Base-by-base conservation (phyloP, 2,113 vertebrate genomes). In the Lota lota region DNA sequence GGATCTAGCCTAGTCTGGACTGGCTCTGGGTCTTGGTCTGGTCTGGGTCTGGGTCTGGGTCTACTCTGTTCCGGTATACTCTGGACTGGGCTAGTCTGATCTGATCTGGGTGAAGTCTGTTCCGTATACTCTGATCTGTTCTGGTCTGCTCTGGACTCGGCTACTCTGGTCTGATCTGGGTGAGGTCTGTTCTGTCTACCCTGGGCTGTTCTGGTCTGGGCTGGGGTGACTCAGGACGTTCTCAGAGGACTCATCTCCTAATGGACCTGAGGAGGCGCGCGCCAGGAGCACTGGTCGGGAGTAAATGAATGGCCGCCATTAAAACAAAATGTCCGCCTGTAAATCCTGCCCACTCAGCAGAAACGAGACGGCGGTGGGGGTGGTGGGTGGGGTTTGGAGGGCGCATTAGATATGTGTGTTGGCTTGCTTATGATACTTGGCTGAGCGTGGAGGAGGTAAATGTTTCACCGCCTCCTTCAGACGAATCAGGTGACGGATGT, bases 271-370 rank as follows among this genome's bases (percentile, higher is more conserved):
- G 72, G 15, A 21, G 74, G 67, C 22, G 22, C 62, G 72, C 83
- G 89, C 87, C 85, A 88, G n/a, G 81, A 82, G 79, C 73, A 67
- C 73, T 69, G 63, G 70, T 66, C 33, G 58, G 61, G 68, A 89
- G 74, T 79, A 65, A 84, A 87, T 86, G 73, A 85, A 80, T 66
- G 63, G 70, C 22, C 67, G 78, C 81, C 78, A 89, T 89, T 88
- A 56, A 86, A 79, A 79, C 65, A 78, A 79, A 83, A 84, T 78
- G 81, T 71, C 51, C 33, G n/a, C 74, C 68, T 5, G 76, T 85
- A 82, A 84, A 87, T 85, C 82, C 80, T 70, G 74, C 66, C 73
- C 77, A 77, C 81, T 83, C 69, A 63, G 72, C 80, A 69, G 70
- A 71, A 82, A 77, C n/a, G 67, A 84, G 75, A 66, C 11, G 47